Evolutionary conservation across 2,797 vertebrate genomes (phyloP).

Genomic region (Micromesistius poutassou): DNA sequence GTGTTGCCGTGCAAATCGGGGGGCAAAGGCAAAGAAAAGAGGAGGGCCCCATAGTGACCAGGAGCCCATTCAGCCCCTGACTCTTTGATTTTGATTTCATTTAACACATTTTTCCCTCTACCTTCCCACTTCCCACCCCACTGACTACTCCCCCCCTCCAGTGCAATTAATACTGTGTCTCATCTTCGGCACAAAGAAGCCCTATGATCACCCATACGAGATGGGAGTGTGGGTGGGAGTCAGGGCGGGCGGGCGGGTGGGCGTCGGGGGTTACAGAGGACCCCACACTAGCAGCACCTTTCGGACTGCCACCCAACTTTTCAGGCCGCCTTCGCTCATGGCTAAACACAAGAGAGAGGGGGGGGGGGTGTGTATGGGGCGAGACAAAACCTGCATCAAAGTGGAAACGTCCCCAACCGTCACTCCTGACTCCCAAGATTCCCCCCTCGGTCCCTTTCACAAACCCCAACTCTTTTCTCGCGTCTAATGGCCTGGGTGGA

Average conservation of each 20-base stretch:
- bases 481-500: constrained; percentile 44
- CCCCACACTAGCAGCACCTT: constrained; percentile 85
- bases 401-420: constrained; percentile 58
- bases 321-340: constrained; percentile 68
- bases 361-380: too few species aligned
- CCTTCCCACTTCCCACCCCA: neutral
- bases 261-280: constrained; percentile 26
- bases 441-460: constrained; percentile 60
- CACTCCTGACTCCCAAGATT: constrained; percentile 64
- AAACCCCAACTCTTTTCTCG: constrained; percentile 42
- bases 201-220: constrained; percentile 64
- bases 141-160: constrained; percentile 13
- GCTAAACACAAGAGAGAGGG: constrained; percentile 57
- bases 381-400: constrained; percentile 68
- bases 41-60: constrained; percentile 8
- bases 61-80: constrained; percentile 32
- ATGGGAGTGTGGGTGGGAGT: neutral
- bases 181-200: constrained; percentile 52
- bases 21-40: constrained; percentile 2
- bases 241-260: constrained; percentile 31
- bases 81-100: constrained; percentile 51
- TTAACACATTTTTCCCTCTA: constrained; percentile 39
- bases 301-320: constrained; percentile 74
- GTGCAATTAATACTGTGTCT: constrained; percentile 49
- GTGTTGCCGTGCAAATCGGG: constrained; percentile 22